phyloP scores from a whole-genome alignment of 2,888 invertebrate species.

The Timandra comae region DNA sequence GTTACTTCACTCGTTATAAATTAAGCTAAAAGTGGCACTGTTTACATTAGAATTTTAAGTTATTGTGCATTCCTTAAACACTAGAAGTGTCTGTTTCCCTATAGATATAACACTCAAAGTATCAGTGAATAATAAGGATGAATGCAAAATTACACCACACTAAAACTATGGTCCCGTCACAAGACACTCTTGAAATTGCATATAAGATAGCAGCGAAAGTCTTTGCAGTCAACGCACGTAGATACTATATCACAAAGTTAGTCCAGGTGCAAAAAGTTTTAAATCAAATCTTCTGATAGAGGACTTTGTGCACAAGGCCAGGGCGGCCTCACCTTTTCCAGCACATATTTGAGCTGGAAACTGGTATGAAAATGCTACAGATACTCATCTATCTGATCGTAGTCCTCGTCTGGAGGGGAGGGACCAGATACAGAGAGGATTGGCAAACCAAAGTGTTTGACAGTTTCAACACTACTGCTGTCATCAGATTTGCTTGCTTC shows the following conservation, averaged over 20 bases:
- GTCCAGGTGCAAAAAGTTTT: constrained; percentile 36
- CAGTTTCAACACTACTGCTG: constrained; percentile 69
- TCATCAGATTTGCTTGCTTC: constrained; percentile 66
- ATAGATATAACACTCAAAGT: constrained; percentile 24
- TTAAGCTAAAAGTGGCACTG: constrained; percentile 65
- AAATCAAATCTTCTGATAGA: constrained; percentile 38
- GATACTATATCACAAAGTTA: constrained; percentile 38
- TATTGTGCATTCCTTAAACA: constrained; percentile 62
- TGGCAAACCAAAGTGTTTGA: constrained; percentile 82
- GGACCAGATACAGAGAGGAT: constrained; percentile 88
- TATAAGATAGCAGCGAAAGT: constrained; percentile 36
- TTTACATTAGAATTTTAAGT: constrained; percentile 46
- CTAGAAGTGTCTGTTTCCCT: constrained; percentile 43
- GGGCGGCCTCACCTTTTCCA: constrained; percentile 66
- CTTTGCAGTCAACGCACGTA: constrained; percentile 43
- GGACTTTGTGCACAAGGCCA: constrained; percentile 68
- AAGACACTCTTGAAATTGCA: constrained; percentile 51
- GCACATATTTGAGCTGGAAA: constrained; percentile 71
- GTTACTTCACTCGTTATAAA: constrained; percentile 36
- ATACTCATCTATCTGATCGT: constrained; percentile 78
- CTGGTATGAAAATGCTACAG: constrained; percentile 77
- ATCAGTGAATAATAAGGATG: constrained; percentile 31
- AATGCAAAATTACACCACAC: constrained; percentile 48
- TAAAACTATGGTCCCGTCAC: constrained; percentile 61
- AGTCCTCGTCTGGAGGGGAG: constrained; percentile 85